These are phyloP conservation scores for Drosophila borborema DNA, from an alignment of 2,888 invertebrate genomes.

Conservation along the genomic window DNA sequence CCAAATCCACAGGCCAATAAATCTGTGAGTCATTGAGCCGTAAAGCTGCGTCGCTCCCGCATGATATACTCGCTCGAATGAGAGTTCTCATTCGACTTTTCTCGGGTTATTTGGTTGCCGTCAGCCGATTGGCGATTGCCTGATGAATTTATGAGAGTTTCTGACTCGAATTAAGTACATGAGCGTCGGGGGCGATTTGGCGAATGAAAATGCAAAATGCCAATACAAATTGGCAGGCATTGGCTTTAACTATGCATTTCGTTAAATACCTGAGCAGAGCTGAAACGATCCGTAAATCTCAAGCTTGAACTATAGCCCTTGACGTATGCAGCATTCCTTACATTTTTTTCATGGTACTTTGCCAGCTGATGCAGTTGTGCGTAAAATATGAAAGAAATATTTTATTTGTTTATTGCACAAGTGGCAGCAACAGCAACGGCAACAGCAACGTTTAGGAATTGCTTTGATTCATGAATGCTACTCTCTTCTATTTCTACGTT, in stretches of 20 bases:
- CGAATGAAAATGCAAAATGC: constrained; percentile 43
- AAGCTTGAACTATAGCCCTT: constrained; percentile 9
- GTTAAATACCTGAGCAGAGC: constrained; percentile 53
- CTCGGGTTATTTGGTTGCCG: constrained; percentile 29
- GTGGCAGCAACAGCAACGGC: constrained; percentile 47
- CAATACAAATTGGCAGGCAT: constrained; percentile 49
- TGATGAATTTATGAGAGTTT: constrained; percentile 74
- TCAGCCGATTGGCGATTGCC: constrained; percentile 49
- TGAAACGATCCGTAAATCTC: constrained; percentile 23
- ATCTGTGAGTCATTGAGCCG: constrained; percentile 66
- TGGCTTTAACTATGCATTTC: constrained; percentile 66
- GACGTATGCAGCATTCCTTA: constrained; percentile 47
- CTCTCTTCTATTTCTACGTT: constrained; percentile 6
- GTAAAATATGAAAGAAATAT: constrained; percentile 77
- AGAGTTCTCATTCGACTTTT: constrained; percentile 8
- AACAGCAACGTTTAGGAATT: constrained; percentile 38
- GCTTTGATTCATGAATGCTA: constrained; percentile 20
- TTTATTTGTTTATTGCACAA: constrained; percentile 78
- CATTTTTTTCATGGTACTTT: constrained; percentile 36
- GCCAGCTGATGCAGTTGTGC: constrained; percentile 65
- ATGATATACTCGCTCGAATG: neutral
- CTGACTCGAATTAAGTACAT: constrained; percentile 28
- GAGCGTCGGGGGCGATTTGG: neutral
- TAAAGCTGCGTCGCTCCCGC: constrained; percentile 47
- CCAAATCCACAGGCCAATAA: constrained; percentile 53